phyloP scores from a whole-genome alignment of 2,797 vertebrate species.

The Enteromius fasciolatus region DNA sequence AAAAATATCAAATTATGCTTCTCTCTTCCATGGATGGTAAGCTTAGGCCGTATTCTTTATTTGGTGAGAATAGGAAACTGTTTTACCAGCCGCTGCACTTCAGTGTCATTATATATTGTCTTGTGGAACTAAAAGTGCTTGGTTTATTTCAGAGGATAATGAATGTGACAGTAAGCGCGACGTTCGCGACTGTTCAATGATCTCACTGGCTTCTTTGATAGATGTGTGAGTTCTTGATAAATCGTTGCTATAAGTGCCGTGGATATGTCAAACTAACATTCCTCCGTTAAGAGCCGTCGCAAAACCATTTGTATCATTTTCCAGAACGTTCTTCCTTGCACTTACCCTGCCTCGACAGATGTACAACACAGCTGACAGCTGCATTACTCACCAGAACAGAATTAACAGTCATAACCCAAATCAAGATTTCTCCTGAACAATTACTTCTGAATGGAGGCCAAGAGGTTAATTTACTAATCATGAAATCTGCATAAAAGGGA shows the following conservation, averaged over 20 bases:
- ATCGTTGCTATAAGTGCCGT: slow-evolving; percentile 22
- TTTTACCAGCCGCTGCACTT: slow-evolving; percentile 49
- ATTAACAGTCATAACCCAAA: slow-evolving; percentile 64
- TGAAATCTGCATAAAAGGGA: slow-evolving; percentile 65
- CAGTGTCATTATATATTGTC: slow-evolving; percentile 43
- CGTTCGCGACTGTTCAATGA: slow-evolving; percentile 2
- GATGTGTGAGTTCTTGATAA: slow-evolving; percentile 21
- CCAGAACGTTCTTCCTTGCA: slow-evolving; percentile 38
- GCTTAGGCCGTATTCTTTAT: slow-evolving; percentile 51
- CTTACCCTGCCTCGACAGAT: slow-evolving; percentile 66
- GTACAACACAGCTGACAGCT: slow-evolving; percentile 79
- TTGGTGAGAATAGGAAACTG: slow-evolving; percentile 51
- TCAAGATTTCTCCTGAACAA: slow-evolving; percentile 64
- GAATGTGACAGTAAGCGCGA: slow-evolving; percentile 31
- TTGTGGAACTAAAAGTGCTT: slow-evolving; percentile 48
- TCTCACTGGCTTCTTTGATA: slow-evolving; percentile 39
- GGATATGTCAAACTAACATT: slow-evolving; percentile 29
- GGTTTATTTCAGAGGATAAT: slow-evolving; percentile 50
- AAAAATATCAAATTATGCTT: slow-evolving; percentile 50
- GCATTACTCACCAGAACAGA: slow-evolving; percentile 62
- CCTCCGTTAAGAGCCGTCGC: slow-evolving; percentile 9
- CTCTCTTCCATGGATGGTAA: slow-evolving; percentile 30
- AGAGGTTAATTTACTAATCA: slow-evolving; percentile 79
- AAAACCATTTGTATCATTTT: slow-evolving; percentile 41
- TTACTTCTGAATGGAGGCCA: slow-evolving; percentile 63